A percentile compares a stretch with the other conserved stretches of the same genome.
phyloP scores from a whole-genome alignment of 2,113 vertebrate species.

The Ciconia stormi region DNA sequence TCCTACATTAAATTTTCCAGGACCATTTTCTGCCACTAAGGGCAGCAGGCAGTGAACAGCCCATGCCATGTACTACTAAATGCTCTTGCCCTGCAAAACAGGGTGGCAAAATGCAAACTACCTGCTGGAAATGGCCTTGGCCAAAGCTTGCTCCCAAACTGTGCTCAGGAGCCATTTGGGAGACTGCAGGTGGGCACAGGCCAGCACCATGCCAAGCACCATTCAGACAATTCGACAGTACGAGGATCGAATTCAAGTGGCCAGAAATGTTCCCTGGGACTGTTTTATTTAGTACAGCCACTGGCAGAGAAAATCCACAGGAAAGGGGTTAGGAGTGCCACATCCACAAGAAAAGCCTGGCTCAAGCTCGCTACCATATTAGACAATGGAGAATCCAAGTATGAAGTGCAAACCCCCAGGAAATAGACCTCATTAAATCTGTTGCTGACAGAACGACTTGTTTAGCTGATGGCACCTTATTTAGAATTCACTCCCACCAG shows the following conservation, averaged over 20 bases:
- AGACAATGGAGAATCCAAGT: background rate
- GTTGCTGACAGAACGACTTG: background rate
- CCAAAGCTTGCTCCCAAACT: background rate
- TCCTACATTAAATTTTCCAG: background rate
- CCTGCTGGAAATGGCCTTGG: background rate
- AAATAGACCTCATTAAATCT: conserved; percentile 9
- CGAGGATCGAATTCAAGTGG: background rate
- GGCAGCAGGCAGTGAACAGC: background rate
- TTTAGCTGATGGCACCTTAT: conserved; percentile 27
- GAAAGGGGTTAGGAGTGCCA: background rate
- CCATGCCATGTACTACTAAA: background rate
- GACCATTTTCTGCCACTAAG: background rate
- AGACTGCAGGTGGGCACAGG: background rate
- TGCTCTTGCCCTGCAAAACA: background rate
- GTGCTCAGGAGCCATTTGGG: background rate
- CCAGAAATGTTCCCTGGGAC: background rate
- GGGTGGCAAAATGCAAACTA: background rate
- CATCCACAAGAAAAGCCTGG: background rate
- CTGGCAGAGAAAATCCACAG: background rate
- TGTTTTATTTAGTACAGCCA: background rate
- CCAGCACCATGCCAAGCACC: background rate
- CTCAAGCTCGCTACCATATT: background rate
- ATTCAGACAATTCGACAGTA: background rate
- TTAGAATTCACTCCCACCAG: conserved; percentile 23
- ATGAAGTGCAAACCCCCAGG: background rate